phyloP scores from a whole-genome alignment of 2,113 vertebrate species.

The Gobiocypris rarus region DNA sequence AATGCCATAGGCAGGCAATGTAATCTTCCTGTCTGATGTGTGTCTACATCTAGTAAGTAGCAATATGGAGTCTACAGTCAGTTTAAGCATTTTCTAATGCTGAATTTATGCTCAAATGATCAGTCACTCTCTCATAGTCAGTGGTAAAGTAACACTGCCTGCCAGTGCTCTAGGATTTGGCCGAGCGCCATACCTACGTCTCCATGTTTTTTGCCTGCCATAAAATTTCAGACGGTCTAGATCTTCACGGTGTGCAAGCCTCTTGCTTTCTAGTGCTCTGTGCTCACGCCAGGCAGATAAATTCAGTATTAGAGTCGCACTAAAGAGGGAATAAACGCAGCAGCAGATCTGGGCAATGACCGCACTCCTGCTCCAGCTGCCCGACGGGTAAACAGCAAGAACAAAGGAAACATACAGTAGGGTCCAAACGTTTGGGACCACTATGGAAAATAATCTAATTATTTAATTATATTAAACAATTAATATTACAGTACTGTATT shows the following conservation, averaged over 20 bases:
- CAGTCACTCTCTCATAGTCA: background rate
- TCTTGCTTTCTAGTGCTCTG: constrained; percentile 42
- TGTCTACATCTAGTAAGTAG: background rate
- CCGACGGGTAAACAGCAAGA: background rate
- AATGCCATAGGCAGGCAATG: constrained; percentile 3
- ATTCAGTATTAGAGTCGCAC: constrained; percentile 26
- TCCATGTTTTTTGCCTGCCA: constrained; percentile 49
- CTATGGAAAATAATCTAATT: background rate
- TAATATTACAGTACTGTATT: background rate
- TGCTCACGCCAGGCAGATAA: constrained; percentile 51
- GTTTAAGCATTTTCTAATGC: background rate
- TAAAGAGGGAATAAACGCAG: constrained; percentile 24
- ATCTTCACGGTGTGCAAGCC: constrained; percentile 53
- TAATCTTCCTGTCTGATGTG: constrained; percentile 3
- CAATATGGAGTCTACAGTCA: background rate
- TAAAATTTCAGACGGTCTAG: constrained; percentile 51
- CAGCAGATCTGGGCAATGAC: constrained; percentile 26
- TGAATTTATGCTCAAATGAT: background rate
- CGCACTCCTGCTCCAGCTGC: background rate
- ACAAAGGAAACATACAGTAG: background rate
- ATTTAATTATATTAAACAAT: too few relatives aligned
- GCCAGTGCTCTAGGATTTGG: constrained; percentile 36
- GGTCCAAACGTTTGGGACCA: background rate
- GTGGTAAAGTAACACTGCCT: background rate
- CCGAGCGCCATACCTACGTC: constrained; percentile 18